phyloP scores from a whole-genome alignment of 2,113 vertebrate species.

The Cichladusa arquata region DNA sequence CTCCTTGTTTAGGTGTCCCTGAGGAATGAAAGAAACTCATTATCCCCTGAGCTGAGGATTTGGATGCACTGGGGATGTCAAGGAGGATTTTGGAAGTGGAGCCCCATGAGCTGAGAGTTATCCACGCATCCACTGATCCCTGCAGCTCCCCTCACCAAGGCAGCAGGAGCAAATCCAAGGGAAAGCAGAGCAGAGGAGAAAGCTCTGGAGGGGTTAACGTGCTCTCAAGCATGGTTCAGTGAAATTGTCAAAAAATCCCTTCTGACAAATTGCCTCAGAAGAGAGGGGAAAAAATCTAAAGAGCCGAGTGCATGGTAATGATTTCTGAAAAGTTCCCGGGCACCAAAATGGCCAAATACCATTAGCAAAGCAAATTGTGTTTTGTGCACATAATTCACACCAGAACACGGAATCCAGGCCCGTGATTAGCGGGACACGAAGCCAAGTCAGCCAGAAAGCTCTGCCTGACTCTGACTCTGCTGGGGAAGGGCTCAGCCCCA shows the following conservation, averaged over 20 bases:
- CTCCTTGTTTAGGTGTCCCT: neutral
- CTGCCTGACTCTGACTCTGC: neutral
- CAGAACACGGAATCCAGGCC: neutral
- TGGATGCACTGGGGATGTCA: neutral
- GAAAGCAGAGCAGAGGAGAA: neutral
- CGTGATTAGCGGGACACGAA: neutral
- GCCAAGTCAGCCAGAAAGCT: neutral
- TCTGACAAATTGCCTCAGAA: conserved; percentile 75
- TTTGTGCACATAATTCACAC: conserved; percentile 68
- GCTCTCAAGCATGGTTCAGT: conserved; percentile 66
- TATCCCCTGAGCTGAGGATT: neutral
- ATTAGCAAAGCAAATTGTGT: conserved; percentile 72
- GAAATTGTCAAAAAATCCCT: conserved; percentile 71
- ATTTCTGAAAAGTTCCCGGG: conserved; percentile 68
- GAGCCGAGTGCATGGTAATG: conserved; percentile 51
- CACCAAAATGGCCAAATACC: conserved; percentile 59
- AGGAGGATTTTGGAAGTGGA: neutral
- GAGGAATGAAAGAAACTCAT: neutral
- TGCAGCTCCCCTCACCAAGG: neutral
- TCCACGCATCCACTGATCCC: neutral
- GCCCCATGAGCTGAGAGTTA: neutral
- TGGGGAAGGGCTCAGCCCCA: neutral
- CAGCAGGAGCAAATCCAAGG: neutral
- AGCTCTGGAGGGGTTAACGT: conserved; percentile 63
- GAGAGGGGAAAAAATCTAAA: conserved; percentile 47